Base-by-base conservation (phyloP, 2,888 invertebrate species). In the Agrochola litura region DNA sequence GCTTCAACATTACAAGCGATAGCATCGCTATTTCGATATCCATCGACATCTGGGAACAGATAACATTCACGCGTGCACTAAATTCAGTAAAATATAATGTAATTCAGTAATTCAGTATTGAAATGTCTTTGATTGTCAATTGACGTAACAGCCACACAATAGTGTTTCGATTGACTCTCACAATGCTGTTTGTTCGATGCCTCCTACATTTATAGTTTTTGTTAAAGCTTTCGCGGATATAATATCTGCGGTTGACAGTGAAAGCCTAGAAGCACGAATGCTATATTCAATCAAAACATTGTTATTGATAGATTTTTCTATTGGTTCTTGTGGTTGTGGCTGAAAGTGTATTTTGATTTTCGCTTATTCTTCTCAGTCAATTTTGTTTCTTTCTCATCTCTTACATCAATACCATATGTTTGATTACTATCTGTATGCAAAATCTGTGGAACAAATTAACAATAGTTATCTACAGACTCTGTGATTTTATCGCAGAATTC, bases 381-480 rank as follows among this genome's bases (percentile, higher is more conserved):
- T 64, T 46, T 63, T 60, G 58, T 77, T 78, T 77, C 46, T 77
- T 72, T 70, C 25, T 76, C 68, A 72, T 72, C 41, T n/a, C 25
- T 25, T 64, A 58, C 54, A 71, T 46, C 25, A 67, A 66, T 70
- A 78, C 25, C 30, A 63, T 64, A n/a, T 82, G 6, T 73, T 69
- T 67, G 65, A 74, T 77, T 63, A 71, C 69, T 72, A 76, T 79
- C 58, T 76, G 58, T 73, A 71, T 54, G 37, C 66, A 73, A 66
- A 83, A 91, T 90, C 88, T 86, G 84, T 91, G 89, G 88, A 91
- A 92, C 92, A 86, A 94, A 93, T 94, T 76, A 85, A 90, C 92
- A 92, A 93, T 91, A 87, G 91, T 76, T 90, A 89, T 89, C 88
- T 89, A 87, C 86, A 88, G 84, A 86, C 87, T 89, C 88, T 84